phyloP scores from a whole-genome alignment of 1,140 invertebrate genomes.

The Ectropis grisescens region DNA sequence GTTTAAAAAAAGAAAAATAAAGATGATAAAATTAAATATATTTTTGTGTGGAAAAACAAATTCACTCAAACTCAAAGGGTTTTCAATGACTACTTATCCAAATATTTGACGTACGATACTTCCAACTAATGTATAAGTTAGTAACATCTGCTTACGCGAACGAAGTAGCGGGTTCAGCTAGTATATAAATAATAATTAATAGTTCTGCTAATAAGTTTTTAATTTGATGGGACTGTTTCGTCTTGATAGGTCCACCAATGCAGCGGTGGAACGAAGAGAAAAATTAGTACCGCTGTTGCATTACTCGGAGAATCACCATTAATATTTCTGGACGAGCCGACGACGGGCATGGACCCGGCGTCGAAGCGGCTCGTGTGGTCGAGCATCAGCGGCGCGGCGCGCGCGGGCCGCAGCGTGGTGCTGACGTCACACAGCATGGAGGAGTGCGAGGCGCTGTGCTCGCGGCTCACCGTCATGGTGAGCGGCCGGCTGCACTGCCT shows the following conservation, averaged over 20 bases:
- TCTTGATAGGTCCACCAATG: constrained; percentile 74
- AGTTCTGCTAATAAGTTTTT: too few relatives aligned
- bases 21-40: too few relatives aligned
- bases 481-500: constrained; percentile 83
- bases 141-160: too few relatives aligned
- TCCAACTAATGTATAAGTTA: too few relatives aligned
- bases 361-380: constrained; percentile 86
- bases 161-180: too few relatives aligned
- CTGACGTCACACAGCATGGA: constrained; percentile 89
- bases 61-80: too few relatives aligned
- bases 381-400: constrained; percentile 64
- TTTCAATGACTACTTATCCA: too few relatives aligned
- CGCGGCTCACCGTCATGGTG: constrained; percentile 89
- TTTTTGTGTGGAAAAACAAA: too few relatives aligned
- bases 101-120: too few relatives aligned
- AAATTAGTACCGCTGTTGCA: constrained; percentile 94
- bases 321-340: constrained; percentile 91
- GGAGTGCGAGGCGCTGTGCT: constrained; percentile 90
- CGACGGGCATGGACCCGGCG: constrained; percentile 87
- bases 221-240: too few relatives aligned
- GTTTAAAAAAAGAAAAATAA: too few relatives aligned
- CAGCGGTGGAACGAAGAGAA: constrained; percentile 95
- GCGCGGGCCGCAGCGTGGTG: constrained; percentile 79
- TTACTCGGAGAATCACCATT: constrained; percentile 91
- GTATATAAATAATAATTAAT: too few relatives aligned